A percentile compares a stretch with the other conserved stretches of the same genome.
These are phyloP conservation scores for Hydroisotoma schaefferi DNA, from an alignment of 2,888 invertebrate species.

Conservation along the genomic window DNA sequence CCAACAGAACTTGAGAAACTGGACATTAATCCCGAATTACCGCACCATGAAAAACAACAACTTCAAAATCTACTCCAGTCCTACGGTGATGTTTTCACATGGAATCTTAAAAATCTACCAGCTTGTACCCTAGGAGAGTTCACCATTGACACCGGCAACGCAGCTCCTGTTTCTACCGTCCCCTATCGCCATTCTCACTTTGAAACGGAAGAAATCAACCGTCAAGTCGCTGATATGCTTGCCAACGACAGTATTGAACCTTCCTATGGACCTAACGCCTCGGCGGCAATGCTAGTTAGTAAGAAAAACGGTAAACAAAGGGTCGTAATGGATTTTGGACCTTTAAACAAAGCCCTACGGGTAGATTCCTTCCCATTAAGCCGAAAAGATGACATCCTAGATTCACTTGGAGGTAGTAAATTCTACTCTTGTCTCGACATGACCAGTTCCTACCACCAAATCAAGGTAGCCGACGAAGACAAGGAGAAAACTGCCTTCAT, in stretches of 20 bases:
- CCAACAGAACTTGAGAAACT: background rate
- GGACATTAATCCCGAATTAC: background rate
- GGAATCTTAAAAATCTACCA: background rate
- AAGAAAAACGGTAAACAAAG: background rate
- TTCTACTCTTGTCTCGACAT: constrained; percentile 16
- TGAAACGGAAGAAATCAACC: background rate
- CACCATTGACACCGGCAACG: background rate
- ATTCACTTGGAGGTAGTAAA: constrained; percentile 6
- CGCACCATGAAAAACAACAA: background rate
- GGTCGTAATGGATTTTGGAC: background rate
- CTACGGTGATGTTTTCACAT: background rate
- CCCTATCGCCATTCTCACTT: background rate
- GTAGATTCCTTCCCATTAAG: constrained; percentile 8
- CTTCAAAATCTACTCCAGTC: background rate
- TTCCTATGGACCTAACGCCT: background rate
- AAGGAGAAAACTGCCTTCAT: constrained; percentile 31
- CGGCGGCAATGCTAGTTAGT: background rate
- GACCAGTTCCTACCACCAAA: constrained; percentile 19
- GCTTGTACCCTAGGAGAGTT: background rate
- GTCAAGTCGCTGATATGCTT: background rate
- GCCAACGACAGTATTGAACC: background rate
- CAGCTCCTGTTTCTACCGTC: background rate
- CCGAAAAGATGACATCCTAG: constrained; percentile 21
- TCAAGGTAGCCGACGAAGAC: constrained; percentile 4
- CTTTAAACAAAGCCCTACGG: background rate